Conservation (phyloP, 1,140 invertebrate species). For the Drosophila pandora region DNA sequence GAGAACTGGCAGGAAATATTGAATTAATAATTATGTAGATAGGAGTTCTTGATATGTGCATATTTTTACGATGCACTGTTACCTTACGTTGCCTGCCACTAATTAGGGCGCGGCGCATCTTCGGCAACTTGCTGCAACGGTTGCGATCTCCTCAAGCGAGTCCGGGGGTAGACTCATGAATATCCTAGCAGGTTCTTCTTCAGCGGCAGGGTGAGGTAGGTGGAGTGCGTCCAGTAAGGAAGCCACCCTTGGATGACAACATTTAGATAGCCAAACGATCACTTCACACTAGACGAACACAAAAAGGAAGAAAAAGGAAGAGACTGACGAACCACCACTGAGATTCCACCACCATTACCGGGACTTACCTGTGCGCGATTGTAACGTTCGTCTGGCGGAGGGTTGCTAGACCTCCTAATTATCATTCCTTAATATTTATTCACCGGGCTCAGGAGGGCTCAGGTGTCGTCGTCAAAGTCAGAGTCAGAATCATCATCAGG, state of each 20-base stretch:
- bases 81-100: slow-evolving; percentile 21
- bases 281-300: slow-evolving; percentile 63
- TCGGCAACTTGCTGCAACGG: slow-evolving; percentile 32
- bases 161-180: slow-evolving; percentile 31
- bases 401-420: slow-evolving; percentile 78
- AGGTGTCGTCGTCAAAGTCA: slow-evolving; percentile 59
- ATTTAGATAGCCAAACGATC: slow-evolving; percentile 80
- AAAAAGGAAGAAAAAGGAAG: slow-evolving; percentile 8
- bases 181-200: slow-evolving; percentile 21
- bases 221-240: not conserved
- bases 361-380: slow-evolving; percentile 7
- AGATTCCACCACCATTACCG: slow-evolving; percentile 69
- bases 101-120: slow-evolving; percentile 58
- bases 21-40: slow-evolving; percentile 75
- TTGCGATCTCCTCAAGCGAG: slow-evolving; percentile 57
- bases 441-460: slow-evolving; percentile 14
- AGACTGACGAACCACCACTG: slow-evolving; percentile 29
- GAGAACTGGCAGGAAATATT: slow-evolving; percentile 64
- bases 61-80: slow-evolving; percentile 49
- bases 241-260: slow-evolving; percentile 54
- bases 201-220: no score
- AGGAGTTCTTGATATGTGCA: slow-evolving; percentile 45
- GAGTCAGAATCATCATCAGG: slow-evolving; percentile 64
- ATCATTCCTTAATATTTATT: slow-evolving; percentile 62
- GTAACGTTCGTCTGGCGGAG: slow-evolving; percentile 39